These are phyloP conservation scores for Siniperca knerii DNA, from an alignment of 2,113 vertebrate genomes.

Conservation along the genomic window DNA sequence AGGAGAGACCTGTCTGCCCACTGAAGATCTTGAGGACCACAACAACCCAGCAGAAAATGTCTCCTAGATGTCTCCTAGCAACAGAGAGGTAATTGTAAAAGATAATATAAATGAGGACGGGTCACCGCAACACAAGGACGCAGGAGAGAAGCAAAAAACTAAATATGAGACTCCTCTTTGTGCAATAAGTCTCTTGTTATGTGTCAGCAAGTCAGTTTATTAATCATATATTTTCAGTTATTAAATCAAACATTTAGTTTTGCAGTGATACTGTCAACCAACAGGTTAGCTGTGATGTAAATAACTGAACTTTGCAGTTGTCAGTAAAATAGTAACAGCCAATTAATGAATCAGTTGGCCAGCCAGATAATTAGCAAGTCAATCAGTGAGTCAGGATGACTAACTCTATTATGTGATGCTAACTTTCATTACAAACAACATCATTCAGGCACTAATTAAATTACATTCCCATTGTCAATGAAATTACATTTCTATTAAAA, in stretches of 20 bases:
- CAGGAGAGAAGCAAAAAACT: slow-evolving; percentile 9
- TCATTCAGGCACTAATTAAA: slow-evolving; percentile 47
- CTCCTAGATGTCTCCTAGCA: slow-evolving; percentile 73
- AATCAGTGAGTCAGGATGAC: slow-evolving; percentile 9
- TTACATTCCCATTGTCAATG: slow-evolving; percentile 29
- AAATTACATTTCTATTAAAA: slow-evolving; percentile 40
- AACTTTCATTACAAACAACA: slow-evolving; percentile 50
- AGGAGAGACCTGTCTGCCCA: slow-evolving; percentile 54
- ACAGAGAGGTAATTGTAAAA: slow-evolving; percentile 69
- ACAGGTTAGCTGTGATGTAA: slow-evolving; percentile 10
- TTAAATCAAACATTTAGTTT: background rate
- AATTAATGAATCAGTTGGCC: slow-evolving; percentile 30
- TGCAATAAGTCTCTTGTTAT: slow-evolving; percentile 7
- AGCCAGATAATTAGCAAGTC: slow-evolving; percentile 36
- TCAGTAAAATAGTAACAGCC: slow-evolving; percentile 15
- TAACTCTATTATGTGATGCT: slow-evolving; percentile 41
- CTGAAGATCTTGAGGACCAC: slow-evolving; percentile 67
- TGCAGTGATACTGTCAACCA: background rate
- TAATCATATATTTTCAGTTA: slow-evolving; percentile 2
- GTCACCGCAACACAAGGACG: slow-evolving; percentile 52
- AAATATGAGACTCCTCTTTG: slow-evolving; percentile 24
- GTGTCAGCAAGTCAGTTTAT: background rate
- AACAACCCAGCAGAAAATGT: slow-evolving; percentile 47
- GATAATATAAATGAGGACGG: slow-evolving; percentile 62
- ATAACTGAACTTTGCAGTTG: slow-evolving; percentile 5